phyloP scores from a whole-genome alignment of 2,113 vertebrate species.

The Elephas maximus region DNA sequence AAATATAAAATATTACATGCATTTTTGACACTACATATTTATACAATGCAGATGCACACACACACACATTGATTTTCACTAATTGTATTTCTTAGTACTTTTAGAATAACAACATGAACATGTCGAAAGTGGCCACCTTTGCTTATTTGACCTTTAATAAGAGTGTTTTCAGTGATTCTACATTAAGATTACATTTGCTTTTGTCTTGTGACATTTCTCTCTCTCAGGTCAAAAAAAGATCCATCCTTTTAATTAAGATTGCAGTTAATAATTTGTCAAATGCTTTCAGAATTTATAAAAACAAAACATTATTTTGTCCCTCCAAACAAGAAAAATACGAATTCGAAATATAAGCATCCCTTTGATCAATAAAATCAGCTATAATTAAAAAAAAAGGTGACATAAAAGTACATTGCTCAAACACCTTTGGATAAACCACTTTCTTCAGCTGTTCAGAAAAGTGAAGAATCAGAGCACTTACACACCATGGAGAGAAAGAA shows the following conservation, averaged over 20 bases:
- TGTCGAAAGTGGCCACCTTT: accelerated
- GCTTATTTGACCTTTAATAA: neutral
- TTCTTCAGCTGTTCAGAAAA: neutral
- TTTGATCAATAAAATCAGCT: neutral
- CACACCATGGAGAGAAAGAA: neutral
- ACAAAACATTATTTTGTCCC: neutral
- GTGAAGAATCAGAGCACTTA: neutral
- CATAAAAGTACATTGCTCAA: neutral
- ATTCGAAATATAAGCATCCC: neutral
- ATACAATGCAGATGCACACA: neutral
- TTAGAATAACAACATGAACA: neutral
- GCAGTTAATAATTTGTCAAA: neutral
- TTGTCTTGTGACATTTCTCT: neutral
- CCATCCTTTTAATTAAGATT: neutral
- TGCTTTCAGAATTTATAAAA: neutral
- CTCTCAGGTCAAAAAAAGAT: neutral
- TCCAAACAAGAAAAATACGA: neutral
- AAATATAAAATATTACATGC: neutral
- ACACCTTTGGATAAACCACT: neutral
- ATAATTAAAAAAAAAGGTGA: neutral
- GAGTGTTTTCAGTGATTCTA: neutral
- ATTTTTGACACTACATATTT: neutral
- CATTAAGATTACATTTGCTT: neutral
- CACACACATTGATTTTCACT: neutral
- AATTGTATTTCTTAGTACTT: neutral